These are phyloP conservation scores for Miltochrista miniata DNA, from an alignment of 2,888 invertebrate species.

Conservation along the genomic window DNA sequence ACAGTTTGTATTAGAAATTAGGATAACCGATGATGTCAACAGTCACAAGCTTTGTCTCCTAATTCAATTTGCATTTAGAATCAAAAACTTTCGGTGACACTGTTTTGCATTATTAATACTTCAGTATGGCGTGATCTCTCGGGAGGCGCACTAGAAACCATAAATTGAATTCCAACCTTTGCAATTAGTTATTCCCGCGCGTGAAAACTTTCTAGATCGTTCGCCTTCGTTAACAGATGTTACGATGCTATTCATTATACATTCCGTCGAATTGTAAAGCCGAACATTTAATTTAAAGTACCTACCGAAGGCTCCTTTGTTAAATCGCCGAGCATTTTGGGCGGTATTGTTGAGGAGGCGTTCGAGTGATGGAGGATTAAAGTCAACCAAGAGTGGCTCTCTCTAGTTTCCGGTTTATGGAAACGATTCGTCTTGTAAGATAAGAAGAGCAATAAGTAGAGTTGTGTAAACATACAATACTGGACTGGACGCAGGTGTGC, in stretches of 20 bases:
- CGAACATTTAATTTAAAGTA: conserved; percentile 83
- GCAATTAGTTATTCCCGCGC: conserved; percentile 84
- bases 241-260: conserved; percentile 84
- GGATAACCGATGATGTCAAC: conserved; percentile 57
- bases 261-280: conserved; percentile 83
- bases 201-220: conserved; percentile 84
- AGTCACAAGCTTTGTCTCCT: conserved; percentile 77
- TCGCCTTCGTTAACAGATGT: conserved; percentile 84
- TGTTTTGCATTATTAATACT: conserved; percentile 84
- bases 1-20: too few relatives aligned
- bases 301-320: conserved; percentile 78
- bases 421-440: conserved; percentile 60
- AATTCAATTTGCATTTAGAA: conserved; percentile 82
- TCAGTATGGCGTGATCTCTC: conserved; percentile 79
- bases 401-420: conserved; percentile 61
- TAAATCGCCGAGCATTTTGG: conserved; percentile 69
- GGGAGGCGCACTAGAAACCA: conserved; percentile 80
- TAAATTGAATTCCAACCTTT: conserved; percentile 84
- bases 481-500: conserved; percentile 21
- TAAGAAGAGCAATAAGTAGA: conserved; percentile 61
- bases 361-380: conserved; percentile 64
- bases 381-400: conserved; percentile 49
- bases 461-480: conserved; percentile 30
- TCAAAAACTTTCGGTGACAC: conserved; percentile 83
- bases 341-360: conserved; percentile 67